phyloP scores from a whole-genome alignment of 2,888 invertebrate genomes.

The Cryptus armator region DNA sequence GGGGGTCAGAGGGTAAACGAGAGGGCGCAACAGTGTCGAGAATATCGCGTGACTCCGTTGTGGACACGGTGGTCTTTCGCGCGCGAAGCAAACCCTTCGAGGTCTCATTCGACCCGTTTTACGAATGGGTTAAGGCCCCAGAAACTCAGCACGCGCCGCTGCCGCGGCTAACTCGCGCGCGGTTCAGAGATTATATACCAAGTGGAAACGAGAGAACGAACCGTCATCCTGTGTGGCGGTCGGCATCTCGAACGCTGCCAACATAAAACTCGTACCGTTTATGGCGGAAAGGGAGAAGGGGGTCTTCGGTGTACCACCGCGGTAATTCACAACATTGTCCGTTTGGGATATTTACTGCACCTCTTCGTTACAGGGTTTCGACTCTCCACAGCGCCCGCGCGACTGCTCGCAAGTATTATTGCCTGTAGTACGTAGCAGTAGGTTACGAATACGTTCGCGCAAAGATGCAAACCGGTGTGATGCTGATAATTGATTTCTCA shows the following conservation, averaged over 20 bases:
- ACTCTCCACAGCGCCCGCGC: conserved; percentile 43
- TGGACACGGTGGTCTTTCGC: conserved; percentile 71
- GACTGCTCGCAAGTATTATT: not conserved
- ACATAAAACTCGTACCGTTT: conserved; percentile 83
- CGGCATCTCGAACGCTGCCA: conserved; percentile 75
- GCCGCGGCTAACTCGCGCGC: conserved; percentile 49
- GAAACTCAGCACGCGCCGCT: conserved; percentile 50
- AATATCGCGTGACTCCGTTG: conserved; percentile 73
- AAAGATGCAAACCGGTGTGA: not conserved
- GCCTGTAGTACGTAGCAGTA: not conserved
- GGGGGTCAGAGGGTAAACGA: conserved; percentile 47
- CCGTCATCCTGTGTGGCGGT: conserved; percentile 80
- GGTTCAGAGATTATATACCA: conserved; percentile 5
- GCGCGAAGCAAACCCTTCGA: conserved; percentile 49
- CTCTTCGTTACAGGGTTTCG: conserved; percentile 76
- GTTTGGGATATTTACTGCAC: conserved; percentile 81
- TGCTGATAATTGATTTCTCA: not conserved
- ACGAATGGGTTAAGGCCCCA: conserved; percentile 33
- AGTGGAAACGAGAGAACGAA: conserved; percentile 56
- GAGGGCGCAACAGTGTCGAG: conserved; percentile 43
- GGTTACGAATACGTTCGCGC: not conserved
- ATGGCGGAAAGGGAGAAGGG: conserved; percentile 73
- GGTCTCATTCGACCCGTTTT: conserved; percentile 20
- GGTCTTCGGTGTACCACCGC: conserved; percentile 74
- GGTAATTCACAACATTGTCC: conserved; percentile 84